Evolutionary conservation across 2,113 vertebrate species (phyloP), one percentile per base, ranked within the genome.

Genomic region (Campylomormyrus tamandua): DNA sequence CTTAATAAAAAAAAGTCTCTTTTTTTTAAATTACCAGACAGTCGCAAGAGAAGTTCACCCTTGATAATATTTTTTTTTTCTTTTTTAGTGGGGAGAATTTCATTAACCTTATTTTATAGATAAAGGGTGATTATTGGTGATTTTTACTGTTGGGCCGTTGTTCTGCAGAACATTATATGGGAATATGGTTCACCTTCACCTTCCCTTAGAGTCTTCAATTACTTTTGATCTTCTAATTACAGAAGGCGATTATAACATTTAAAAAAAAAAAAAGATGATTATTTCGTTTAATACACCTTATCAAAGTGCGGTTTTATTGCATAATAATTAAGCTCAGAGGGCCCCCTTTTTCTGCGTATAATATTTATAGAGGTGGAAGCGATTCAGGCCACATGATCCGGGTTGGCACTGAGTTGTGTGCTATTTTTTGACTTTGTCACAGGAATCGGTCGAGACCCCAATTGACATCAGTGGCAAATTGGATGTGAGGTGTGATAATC

Each of bases 211-310:
- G 92, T 92, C 94, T 93, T 94, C 95, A 94, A 96, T 95, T 96
- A 96, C 92, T 94, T 93, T 93, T 94, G 93, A 94, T 95, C 95
- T 96, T 95, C 94, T 96, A 96, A 96, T 96, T 96, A 96, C 95
- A 95, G 93, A 92, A 93, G 94, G 94, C 95, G 95, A 96, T 96
- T 96, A 96, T 94, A 93, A 94, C 92, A 89, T 95, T 95, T 95
- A 95, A 93, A 96, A 96, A 96, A 95, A 95, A 95, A 95, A 80
- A 70, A 70, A 27, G 62, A 31, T 70, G 95, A 96, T 96, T 96
- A 95, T 94, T 94, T 94, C 95, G 95, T 96, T 96, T 96, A 96
- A 96, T 96, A 95, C 95, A 96, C 96, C 95, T 96, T 96, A 96
- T 96, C 94, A 93, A 90, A 93, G 91, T 91, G 91, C 91, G 92